Percentiles rank a stretch among this genome's conserved stretches.
Conservation (phyloP, 2,797 vertebrate species). For the Lepus oiostolus region DNA sequence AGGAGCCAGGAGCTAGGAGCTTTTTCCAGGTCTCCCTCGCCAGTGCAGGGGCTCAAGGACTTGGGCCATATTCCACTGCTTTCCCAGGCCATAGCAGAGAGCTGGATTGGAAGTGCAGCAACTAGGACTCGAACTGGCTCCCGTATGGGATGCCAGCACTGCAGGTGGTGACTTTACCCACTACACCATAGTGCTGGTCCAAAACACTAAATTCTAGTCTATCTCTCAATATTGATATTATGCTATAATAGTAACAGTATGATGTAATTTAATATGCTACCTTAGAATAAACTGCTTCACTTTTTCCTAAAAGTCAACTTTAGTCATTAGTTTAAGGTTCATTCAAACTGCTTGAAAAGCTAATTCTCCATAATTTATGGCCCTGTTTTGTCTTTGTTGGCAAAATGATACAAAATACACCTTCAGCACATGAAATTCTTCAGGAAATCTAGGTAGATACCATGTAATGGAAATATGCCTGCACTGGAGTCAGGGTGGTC, state of each 20-base stretch:
- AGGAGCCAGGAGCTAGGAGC: too few species aligned
- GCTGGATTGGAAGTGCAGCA: too few species aligned
- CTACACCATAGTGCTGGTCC: too few species aligned
- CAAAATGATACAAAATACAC: background rate
- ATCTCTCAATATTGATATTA: background rate
- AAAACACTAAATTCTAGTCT: constrained; percentile 19
- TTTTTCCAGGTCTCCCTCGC: too few species aligned
- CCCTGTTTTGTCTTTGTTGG: background rate
- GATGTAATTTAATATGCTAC: background rate
- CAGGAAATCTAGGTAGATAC: background rate
- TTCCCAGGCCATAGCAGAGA: too few species aligned
- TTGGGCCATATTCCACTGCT: too few species aligned
- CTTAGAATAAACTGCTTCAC: background rate
- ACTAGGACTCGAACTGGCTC: too few species aligned
- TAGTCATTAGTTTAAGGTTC: background rate
- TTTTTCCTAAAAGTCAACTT: background rate
- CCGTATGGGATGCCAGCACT: too few species aligned
- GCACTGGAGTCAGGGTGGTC: background rate
- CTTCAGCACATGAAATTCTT: background rate
- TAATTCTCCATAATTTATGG: background rate
- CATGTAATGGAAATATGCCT: background rate
- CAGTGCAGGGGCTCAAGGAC: too few species aligned
- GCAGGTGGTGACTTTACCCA: too few species aligned
- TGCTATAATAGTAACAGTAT: background rate
- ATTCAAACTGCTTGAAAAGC: background rate